Base-by-base conservation (phyloP, 2,113 vertebrate species). In the Syrrhaptes paradoxus region DNA sequence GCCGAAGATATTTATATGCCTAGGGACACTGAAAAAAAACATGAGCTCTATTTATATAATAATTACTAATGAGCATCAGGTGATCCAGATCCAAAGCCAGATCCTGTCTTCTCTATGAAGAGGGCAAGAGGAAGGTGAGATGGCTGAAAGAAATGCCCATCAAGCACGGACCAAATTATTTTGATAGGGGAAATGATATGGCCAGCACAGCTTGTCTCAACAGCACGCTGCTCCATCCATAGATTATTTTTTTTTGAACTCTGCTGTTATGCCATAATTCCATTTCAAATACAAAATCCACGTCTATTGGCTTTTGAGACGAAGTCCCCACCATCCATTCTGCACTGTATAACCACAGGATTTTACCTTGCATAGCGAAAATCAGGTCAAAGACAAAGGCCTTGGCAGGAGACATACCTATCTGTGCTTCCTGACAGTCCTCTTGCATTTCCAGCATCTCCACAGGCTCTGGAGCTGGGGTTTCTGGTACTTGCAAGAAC, bases 401-500 rank as follows among this genome's bases (percentile, higher is more conserved):
- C 32, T 31, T n/a, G n/a, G 19, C 31, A 72, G 52, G 11, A 85
- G 15, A 90, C 84, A 55, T 98, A 99, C 99, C 99, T 29, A 99
- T 98, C 93, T 99, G 99, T 84, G 99, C 98, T 87, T 99, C 99
- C n/a, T 96, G 97, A 68, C 98, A 99, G 93, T 99, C 99, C 91
- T 99, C 99, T 8, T 98, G 98, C 94, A 99, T 98, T 48, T 99
- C 99, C 2, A 98, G 96, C 57, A 97, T 97, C 96, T 99, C 99
- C 3, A 97, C 95, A 5, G 99, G 98, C 93, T 99, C 98, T 9
- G 99, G 99, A 94, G 99, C 99, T 62, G 99, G 99, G 29, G 99
- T 99, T 98, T 99, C 99, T 65, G 99, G 99, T 89, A 99, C 99
- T 96, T 99, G 99, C 77, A 99, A 98, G 95, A 99, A 99, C 95